Conservation (phyloP, 2,797 vertebrate genomes). For the Pagetopsis macropterus region DNA sequence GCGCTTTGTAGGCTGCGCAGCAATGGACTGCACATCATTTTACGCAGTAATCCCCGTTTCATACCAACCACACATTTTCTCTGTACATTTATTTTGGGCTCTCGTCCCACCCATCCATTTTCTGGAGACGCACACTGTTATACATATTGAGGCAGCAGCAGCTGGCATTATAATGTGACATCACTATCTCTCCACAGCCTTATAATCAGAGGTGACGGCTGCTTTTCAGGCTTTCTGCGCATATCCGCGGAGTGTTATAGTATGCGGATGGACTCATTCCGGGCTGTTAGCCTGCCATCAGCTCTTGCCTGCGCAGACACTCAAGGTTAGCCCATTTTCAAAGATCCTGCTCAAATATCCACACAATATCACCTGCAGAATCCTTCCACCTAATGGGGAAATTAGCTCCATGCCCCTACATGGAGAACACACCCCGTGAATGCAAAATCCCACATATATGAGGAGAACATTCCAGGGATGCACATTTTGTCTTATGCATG, state of each 20-base stretch:
- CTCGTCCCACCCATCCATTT: slow-evolving; percentile 67
- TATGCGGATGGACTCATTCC: slow-evolving; percentile 76
- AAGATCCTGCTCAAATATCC: slow-evolving; percentile 54
- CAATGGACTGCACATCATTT: slow-evolving; percentile 75
- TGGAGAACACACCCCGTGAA: slow-evolving; percentile 36
- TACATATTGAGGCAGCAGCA: slow-evolving; percentile 14
- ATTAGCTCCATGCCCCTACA: slow-evolving; percentile 33
- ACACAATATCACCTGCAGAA: slow-evolving; percentile 41
- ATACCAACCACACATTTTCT: slow-evolving; percentile 53
- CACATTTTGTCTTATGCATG: slow-evolving; percentile 44
- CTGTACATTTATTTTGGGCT: slow-evolving; percentile 57
- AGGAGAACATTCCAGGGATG: slow-evolving; percentile 35
- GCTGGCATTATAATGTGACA: slow-evolving; percentile 71
- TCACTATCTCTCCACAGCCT: slow-evolving; percentile 72
- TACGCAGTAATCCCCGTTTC: slow-evolving; percentile 74
- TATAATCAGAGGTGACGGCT: slow-evolving; percentile 73
- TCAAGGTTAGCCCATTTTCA: slow-evolving; percentile 78
- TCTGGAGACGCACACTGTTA: slow-evolving; percentile 12
- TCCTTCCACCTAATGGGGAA: slow-evolving; percentile 25
- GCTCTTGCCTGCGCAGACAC: slow-evolving; percentile 65
- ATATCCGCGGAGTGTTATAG: slow-evolving; percentile 71
- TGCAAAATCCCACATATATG: slow-evolving; percentile 38
- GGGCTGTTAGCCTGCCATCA: slow-evolving; percentile 63
- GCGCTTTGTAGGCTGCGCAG: slow-evolving; percentile 75
- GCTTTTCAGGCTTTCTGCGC: slow-evolving; percentile 74